Conservation (phyloP, 64 coral and sea anemone genomes). For the Stichodactyla mertensii region DNA sequence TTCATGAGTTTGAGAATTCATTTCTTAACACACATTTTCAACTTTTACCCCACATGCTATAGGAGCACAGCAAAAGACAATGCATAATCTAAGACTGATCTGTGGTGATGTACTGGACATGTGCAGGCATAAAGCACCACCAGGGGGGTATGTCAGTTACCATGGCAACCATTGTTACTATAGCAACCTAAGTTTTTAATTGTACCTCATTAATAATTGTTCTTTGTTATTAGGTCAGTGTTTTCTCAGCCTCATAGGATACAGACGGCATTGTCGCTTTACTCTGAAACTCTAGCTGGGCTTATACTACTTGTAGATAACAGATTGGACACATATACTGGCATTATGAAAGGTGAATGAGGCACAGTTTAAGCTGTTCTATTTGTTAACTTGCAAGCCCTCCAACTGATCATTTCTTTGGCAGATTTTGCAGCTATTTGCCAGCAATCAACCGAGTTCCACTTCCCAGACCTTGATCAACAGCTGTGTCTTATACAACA, state of each 20-base stretch:
- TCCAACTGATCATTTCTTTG: not conserved
- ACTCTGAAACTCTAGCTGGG: constrained; percentile 76
- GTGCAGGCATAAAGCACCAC: constrained; percentile 69
- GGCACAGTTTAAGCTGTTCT: too few relatives aligned
- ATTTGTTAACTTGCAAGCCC: not conserved
- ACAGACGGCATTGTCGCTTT: constrained; percentile 84
- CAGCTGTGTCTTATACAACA: constrained; percentile 93
- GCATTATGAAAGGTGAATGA: constrained; percentile 68
- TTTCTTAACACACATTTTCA: not conserved
- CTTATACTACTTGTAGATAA: constrained; percentile 85
- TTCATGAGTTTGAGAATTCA: too few relatives aligned
- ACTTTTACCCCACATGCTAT: not conserved
- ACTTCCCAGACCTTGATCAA: constrained; percentile 95
- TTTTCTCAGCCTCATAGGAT: constrained; percentile 91
- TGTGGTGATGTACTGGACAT: constrained; percentile 90
- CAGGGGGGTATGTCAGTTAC: constrained; percentile 57
- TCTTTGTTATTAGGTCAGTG: constrained; percentile 45
- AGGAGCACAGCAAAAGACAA: constrained; percentile 96
- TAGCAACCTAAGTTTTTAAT: not conserved
- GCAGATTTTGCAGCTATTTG: constrained; percentile 89
- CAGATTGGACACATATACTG: constrained; percentile 74
- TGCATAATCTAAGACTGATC: constrained; percentile 84
- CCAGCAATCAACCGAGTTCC: constrained; percentile 95
- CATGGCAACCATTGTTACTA: not conserved
- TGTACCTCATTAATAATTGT: not conserved